Conservation (phyloP, 2,113 vertebrate species). For the Symphodus melops region DNA sequence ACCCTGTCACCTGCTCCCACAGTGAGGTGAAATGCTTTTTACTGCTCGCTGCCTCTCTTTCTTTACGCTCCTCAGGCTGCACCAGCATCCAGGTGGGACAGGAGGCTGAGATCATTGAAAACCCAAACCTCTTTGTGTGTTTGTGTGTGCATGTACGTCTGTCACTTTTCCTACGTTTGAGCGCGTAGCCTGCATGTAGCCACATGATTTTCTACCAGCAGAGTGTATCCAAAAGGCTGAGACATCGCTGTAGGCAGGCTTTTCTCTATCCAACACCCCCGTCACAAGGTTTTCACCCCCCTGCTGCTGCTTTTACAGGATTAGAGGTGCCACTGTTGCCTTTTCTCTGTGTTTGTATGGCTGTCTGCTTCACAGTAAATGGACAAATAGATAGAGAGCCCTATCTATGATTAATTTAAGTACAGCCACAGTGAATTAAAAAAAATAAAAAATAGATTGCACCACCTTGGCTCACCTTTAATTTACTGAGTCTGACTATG, state of each 20-base stretch:
- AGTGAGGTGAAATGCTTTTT: constrained; percentile 75
- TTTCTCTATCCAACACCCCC: constrained; percentile 45
- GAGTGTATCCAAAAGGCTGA: constrained; percentile 65
- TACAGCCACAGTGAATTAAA: constrained; percentile 3
- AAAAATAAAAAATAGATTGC: not conserved
- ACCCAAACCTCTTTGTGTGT: constrained; percentile 4
- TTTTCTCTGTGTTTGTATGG: constrained; percentile 47
- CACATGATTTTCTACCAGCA: constrained; percentile 41
- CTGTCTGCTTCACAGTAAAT: constrained; percentile 42
- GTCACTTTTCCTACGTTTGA: constrained; percentile 8
- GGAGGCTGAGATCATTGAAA: constrained; percentile 45
- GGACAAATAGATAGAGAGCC: constrained; percentile 14
- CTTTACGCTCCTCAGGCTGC: constrained; percentile 56
- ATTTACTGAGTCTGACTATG: constrained; percentile 4
- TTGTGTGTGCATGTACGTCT: not conserved
- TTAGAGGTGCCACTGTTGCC: constrained; percentile 54
- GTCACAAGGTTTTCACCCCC: constrained; percentile 43
- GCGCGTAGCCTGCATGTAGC: constrained; percentile 8
- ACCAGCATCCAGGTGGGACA: constrained; percentile 66
- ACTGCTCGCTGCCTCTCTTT: constrained; percentile 61
- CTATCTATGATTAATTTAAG: constrained; percentile 31
- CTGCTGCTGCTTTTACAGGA: constrained; percentile 60
- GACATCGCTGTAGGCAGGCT: constrained; percentile 52
- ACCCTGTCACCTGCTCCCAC: constrained; percentile 67
- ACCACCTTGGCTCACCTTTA: not conserved